A percentile compares a stretch with the other conserved stretches of the same genome.
Evolutionary conservation across 2,797 vertebrate genomes (phyloP).

Genomic region (Tapera naevia): DNA sequence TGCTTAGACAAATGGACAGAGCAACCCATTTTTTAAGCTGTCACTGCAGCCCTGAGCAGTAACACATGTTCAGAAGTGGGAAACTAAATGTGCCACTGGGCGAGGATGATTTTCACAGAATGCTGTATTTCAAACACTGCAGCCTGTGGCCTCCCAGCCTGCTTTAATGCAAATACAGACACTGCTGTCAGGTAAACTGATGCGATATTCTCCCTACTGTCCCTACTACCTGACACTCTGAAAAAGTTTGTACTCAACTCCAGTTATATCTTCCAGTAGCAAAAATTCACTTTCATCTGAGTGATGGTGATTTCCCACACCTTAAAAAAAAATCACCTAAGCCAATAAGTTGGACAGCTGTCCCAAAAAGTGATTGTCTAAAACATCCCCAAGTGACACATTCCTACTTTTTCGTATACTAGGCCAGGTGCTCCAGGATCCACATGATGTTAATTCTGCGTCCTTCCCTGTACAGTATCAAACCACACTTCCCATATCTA

Average conservation of each 20-base stretch:
- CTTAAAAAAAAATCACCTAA: background rate
- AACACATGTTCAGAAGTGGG: background rate
- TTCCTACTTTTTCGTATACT: background rate
- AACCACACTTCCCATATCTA: fast-evolving
- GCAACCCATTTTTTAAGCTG: background rate
- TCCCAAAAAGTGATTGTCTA: background rate
- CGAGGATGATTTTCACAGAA: background rate
- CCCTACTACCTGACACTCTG: background rate
- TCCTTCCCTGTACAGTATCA: background rate
- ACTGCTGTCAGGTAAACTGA: background rate
- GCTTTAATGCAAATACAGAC: background rate
- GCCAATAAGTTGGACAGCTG: background rate
- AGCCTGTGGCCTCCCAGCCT: background rate
- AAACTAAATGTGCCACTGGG: background rate
- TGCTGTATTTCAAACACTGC: background rate
- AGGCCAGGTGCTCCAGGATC: background rate
- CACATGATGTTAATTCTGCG: background rate
- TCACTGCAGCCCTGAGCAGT: background rate
- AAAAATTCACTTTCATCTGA: background rate
- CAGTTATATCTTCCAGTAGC: background rate
- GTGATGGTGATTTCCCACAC: background rate
- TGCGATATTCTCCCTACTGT: background rate
- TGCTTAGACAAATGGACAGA: background rate
- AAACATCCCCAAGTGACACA: background rate
- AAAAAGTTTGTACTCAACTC: background rate